A percentile compares a stretch with the other conserved stretches of the same genome.
Evolutionary conservation across 2,797 vertebrate genomes (phyloP).

Genomic region (Myoxocephalus aenaeus): DNA sequence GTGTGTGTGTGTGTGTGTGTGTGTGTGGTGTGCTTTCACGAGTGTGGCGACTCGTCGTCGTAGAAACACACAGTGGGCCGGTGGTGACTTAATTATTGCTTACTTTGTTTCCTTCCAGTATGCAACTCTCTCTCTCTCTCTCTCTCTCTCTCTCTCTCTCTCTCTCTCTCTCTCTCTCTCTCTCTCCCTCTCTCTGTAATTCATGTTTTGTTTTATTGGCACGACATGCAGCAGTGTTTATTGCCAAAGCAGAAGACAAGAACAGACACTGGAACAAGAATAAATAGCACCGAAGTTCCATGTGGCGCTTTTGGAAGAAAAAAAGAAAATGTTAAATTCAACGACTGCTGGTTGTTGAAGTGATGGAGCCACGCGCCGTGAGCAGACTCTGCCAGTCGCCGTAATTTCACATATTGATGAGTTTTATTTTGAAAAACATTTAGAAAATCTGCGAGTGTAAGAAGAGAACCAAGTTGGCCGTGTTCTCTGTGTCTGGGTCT

Average conservation of each 20-base stretch:
- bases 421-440: conserved; percentile 8
- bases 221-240: not conserved
- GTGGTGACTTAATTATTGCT: not conserved
- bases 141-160: conserved; percentile 8
- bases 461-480: not conserved
- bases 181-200: not conserved
- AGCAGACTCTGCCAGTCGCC: not conserved
- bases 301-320: not conserved
- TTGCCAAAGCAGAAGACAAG: conserved; percentile 14
- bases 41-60: not conserved
- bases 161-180: conserved; percentile 1
- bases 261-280: not conserved
- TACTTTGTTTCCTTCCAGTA: conserved; percentile 3
- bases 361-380: not conserved
- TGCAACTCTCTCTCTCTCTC: not conserved
- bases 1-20: not conserved
- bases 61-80: not conserved
- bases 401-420: not conserved
- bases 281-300: not conserved
- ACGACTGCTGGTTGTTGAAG: not conserved
- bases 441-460: too few species aligned
- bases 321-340: not conserved
- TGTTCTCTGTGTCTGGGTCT: not conserved
- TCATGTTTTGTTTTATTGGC: not conserved
- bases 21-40: not conserved